Base-by-base conservation (phyloP, 2,113 vertebrate genomes). In the Hippocampus comes region DNA sequence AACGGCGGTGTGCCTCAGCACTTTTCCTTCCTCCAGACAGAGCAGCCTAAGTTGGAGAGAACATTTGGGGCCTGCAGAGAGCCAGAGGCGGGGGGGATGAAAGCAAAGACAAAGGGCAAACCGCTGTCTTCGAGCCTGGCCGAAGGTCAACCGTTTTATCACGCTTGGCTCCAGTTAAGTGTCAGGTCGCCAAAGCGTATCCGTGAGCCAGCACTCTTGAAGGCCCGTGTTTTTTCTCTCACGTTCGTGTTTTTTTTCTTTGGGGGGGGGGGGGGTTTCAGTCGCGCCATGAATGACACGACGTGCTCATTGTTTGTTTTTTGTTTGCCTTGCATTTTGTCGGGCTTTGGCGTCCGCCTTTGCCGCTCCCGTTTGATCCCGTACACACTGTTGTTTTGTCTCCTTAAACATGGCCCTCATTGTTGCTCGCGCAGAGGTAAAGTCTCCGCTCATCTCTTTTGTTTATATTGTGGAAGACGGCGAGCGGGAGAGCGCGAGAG, bases 371-470 rank as follows among this genome's bases (percentile, higher is more conserved):
- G 78, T 90, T 89, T 90, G 87, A 87, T 91, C 90, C 88, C 84
- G 69, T 86, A 81, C 89, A 90, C 88, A 87, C 87, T 89, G 89
- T 90, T 88, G 88, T 91, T 89, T 90, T 85, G 89, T 88, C 81
- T 87, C 83, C 85, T 89, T 91, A 90, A 92, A 92, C 75, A 88
- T 90, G 69, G 82, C 82, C 90, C 82, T 91, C 87, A 87, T 92
- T 92, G 89, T 92, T 74, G 79, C 84, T 81, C 87, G 87, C 86
- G 86, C 79, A 87, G 84, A 91, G 86, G 86, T 86, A 90, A 89
- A 82, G 88, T 88, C 87, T 89, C 79, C 48, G 86, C 78, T 84
- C 74, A 85, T 82, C 84, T 86, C 89, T 88, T 92, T 92, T 92
- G 91, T 93, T 89, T 90, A 85, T 87, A 84, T 87, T 88, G 86